Base-by-base conservation (phyloP, 2,888 invertebrate genomes). In the Caenorhabditis plicata region DNA sequence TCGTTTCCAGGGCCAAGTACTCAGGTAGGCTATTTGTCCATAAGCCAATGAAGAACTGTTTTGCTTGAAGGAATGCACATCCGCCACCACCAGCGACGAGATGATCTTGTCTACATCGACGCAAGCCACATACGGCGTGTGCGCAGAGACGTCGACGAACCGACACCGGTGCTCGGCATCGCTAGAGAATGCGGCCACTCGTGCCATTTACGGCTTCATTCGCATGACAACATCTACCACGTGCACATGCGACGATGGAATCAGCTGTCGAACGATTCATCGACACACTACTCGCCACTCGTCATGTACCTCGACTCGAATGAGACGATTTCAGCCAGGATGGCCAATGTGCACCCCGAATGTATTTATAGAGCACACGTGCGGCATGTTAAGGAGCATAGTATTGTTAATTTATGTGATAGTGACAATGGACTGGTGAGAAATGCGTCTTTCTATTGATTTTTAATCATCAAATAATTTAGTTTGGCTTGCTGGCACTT, bases 401-500 rank as follows among this genome's bases (percentile, higher is more conserved):
- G 68, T 33, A 74, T 77, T 54, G 75, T 78, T 56, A 77, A 77
- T 52, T 49, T 78, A 29, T 77, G 77, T 49, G 77, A 77, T 40
- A 51, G 52, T 20, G 65, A 77, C 39, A 71, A 71, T 29, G 75
- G 77, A 53, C 46, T 77, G 67, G 77, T 77, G 31, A 49, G 72
- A n/a, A n/a, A n/a, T n/a, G n/a, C n/a, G n/a, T n/a, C n/a, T n/a
- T n/a, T n/a, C n/a, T n/a, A n/a, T n/a, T n/a, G n/a, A n/a, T n/a
- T n/a, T n/a, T 63, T 17, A 38, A n/a, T 11, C 5, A 3, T 42
- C 17, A 4, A 17, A 1, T 22, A n/a, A 20, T 70, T 42, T 54
- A 78, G 75, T 79, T 69, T 48, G 78, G 78, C 41, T 61, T 76
- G 43, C 68, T 79, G 27, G 74, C 72, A 7, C 56, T 78, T n/a